These are phyloP conservation scores for Drosophila putrida DNA, from an alignment of 2,888 invertebrate species.

Conservation along the genomic window DNA sequence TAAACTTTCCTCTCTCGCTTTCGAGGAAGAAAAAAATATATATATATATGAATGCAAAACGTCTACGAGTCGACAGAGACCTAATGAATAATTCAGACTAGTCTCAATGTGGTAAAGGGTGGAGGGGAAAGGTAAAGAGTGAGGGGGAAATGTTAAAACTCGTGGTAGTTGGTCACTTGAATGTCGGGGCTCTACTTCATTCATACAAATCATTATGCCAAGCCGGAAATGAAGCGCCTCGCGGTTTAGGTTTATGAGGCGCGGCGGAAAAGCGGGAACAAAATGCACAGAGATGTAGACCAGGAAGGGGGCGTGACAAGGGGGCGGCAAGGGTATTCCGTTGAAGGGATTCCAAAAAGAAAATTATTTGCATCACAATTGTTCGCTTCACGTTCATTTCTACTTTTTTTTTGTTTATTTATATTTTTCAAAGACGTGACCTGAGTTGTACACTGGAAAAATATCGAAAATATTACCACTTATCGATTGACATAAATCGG, in stretches of 20 bases:
- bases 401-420: conserved; percentile 1
- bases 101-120: neutral
- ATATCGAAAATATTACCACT: neutral
- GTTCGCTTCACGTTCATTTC: conserved; percentile 41
- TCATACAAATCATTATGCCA: conserved; percentile 76
- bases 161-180: conserved; percentile 55
- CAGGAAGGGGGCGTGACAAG: neutral
- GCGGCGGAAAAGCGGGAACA: conserved; percentile 43
- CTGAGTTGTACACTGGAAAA: neutral
- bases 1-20: conserved; percentile 35
- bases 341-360: conserved; percentile 22
- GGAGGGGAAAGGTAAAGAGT: accelerated
- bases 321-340: neutral
- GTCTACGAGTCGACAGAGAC: conserved; percentile 46
- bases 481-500: neutral
- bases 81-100: conserved; percentile 74
- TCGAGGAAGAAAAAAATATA: conserved; percentile 13
- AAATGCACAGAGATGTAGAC: conserved; percentile 14
- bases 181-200: conserved; percentile 57
- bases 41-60: conserved; percentile 48
- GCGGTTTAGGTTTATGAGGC: conserved; percentile 66
- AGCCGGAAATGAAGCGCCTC: conserved; percentile 74
- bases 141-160: neutral
- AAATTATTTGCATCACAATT: conserved; percentile 64
- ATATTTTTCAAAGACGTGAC: neutral